Evolutionary conservation across 2,888 invertebrate genomes (phyloP).

Genomic region (Metalampra italica): DNA sequence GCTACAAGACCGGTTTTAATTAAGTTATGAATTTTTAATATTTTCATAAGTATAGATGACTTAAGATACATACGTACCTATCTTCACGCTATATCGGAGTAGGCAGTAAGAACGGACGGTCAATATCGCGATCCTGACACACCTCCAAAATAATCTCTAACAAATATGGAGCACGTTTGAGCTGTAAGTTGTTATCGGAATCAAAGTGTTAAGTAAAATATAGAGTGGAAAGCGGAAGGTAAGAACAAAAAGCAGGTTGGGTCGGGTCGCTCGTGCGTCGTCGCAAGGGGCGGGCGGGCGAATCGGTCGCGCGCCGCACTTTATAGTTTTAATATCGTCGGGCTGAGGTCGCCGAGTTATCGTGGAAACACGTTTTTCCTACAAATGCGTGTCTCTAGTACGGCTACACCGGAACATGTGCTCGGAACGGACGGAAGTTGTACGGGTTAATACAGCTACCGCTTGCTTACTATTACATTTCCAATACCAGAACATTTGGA

Average conservation of each 20-base stretch:
- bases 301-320: conserved; percentile 61
- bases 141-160: background rate
- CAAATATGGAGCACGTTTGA: background rate
- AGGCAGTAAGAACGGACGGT: no score
- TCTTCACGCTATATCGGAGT: no score
- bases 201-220: conserved; percentile 42
- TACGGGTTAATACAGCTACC: conserved; percentile 33
- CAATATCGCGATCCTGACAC: no score
- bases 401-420: conserved; percentile 33
- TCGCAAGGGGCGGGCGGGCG: conserved; percentile 33
- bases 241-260: conserved; percentile 37
- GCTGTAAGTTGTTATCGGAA: conserved; percentile 10
- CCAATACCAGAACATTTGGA: conserved; percentile 22
- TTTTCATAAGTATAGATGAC: background rate
- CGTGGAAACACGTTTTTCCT: conserved; percentile 52
- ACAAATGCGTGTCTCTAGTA: conserved; percentile 49
- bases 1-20: background rate
- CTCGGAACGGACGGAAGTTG: conserved; percentile 30
- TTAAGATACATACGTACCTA: no score
- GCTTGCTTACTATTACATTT: conserved; percentile 31
- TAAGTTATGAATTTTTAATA: background rate
- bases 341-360: conserved; percentile 57
- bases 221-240: conserved; percentile 25
- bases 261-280: conserved; percentile 21
- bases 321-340: conserved; percentile 76